A percentile compares a stretch with the other conserved stretches of the same genome.
Evolutionary conservation across 2,113 vertebrate species (phyloP).

Genomic region (Hippocampus comes): DNA sequence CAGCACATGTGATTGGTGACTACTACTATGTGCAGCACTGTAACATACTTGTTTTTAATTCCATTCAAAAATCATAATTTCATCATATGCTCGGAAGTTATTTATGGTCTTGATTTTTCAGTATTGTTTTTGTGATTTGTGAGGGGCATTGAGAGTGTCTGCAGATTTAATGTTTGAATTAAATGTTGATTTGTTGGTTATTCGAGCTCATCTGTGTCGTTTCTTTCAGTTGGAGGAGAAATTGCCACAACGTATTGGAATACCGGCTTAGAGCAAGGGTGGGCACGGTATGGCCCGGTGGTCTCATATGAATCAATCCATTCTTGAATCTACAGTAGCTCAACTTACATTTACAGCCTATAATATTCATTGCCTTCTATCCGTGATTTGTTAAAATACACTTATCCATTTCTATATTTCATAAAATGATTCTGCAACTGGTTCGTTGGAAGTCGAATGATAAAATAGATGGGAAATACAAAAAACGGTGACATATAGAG

Average conservation of each 20-base stretch:
- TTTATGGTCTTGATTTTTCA: not conserved
- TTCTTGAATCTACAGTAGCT: no score
- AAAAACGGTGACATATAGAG: no score
- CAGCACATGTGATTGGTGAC: slow-evolving; percentile 48
- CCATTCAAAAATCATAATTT: not conserved
- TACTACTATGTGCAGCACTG: slow-evolving; percentile 9
- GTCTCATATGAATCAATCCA: no score
- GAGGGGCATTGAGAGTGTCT: not conserved
- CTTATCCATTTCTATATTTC: no score
- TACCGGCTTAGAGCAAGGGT: no score
- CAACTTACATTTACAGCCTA: no score
- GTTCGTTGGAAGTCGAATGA: no score
- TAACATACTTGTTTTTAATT: slow-evolving; percentile 24
- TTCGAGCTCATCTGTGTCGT: not conserved
- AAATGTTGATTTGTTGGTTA: slow-evolving; percentile 14
- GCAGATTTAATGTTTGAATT: slow-evolving; percentile 50
- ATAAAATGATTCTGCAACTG: no score
- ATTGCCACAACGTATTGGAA: not conserved
- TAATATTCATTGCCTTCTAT: no score
- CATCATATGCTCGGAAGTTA: not conserved
- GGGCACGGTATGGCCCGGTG: not conserved
- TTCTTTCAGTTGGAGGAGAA: slow-evolving; percentile 13
- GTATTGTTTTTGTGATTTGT: not conserved
- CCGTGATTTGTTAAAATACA: no score
- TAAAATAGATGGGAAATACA: no score